Percentiles rank a stretch among this genome's conserved stretches.
Evolutionary conservation across 37 sponge, comb jelly and placozoan species (phyloP).

Genomic region (Beroe forskalii): DNA sequence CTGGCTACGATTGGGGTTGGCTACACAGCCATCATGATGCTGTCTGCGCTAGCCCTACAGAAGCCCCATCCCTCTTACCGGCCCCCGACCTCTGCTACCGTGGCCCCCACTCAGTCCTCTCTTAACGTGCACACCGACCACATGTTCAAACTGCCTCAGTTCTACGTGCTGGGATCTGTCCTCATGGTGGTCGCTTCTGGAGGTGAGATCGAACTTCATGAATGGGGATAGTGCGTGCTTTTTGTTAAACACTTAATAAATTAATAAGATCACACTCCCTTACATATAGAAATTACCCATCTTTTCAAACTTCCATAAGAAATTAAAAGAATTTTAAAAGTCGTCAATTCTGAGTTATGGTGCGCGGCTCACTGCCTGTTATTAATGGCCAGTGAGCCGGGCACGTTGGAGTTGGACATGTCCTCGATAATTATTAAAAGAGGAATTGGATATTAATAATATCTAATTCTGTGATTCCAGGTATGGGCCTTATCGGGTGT

Average conservation of each 20-base stretch:
- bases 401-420: not conserved
- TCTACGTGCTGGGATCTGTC: slow-evolving; percentile 27
- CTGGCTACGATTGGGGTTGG: slow-evolving; percentile 52
- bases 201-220: too few species aligned
- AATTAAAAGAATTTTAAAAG: too few species aligned
- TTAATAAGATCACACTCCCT: too few species aligned
- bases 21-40: slow-evolving; percentile 36
- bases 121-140: slow-evolving; percentile 46
- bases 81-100: not conserved
- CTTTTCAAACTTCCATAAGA: too few species aligned
- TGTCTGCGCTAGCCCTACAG: slow-evolving; percentile 24
- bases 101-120: not conserved
- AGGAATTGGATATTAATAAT: not conserved
- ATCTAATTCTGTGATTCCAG: not conserved
- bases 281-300: too few species aligned
- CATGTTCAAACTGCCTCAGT: slow-evolving; percentile 58
- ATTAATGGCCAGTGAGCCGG: too few species aligned
- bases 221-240: too few species aligned
- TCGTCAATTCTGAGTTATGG: too few species aligned
- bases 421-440: not conserved
- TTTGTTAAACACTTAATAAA: too few species aligned
- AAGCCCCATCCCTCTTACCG: slow-evolving; percentile 56
- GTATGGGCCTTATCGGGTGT: slow-evolving; percentile 1
- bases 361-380: too few species aligned
- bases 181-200: slow-evolving; percentile 51